Conservation (phyloP, 2,797 vertebrate species). For the Columba guinea region DNA sequence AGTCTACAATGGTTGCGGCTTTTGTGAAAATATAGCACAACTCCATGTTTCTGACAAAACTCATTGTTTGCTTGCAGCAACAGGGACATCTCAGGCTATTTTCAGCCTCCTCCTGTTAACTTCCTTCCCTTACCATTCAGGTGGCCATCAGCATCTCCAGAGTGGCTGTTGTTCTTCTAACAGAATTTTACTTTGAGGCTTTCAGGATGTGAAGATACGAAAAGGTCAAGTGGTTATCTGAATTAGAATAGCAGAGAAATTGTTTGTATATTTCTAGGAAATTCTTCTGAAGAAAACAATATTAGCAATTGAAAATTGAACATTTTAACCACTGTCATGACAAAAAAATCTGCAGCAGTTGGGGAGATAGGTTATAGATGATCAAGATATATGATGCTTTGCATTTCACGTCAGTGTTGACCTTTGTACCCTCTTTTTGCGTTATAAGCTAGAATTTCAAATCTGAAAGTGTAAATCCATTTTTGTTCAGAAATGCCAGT, state of each 20-base stretch:
- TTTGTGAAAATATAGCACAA: neutral
- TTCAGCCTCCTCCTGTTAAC: neutral
- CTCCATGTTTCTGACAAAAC: slow-evolving; percentile 32
- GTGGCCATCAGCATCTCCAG: neutral
- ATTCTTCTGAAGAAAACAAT: neutral
- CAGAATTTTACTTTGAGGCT: neutral
- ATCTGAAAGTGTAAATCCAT: neutral
- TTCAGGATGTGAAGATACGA: neutral
- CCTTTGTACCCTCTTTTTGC: neutral
- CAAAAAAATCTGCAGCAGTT: neutral
- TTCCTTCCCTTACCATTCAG: neutral
- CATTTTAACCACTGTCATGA: neutral
- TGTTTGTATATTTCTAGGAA: neutral
- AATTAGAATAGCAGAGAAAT: neutral
- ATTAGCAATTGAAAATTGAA: neutral
- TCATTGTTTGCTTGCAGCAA: neutral
- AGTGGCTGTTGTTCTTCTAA: neutral
- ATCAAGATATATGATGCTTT: neutral
- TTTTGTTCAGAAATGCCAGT: slow-evolving; percentile 21
- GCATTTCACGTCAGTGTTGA: neutral
- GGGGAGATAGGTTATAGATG: neutral
- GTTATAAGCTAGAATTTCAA: neutral
- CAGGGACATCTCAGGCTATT: neutral
- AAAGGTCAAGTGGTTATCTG: neutral
- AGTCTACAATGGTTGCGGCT: neutral